These are phyloP conservation scores for Aurelia aurita DNA, from an alignment of 30 jellyfish, hydroid and myxozoan species.

Conservation along the genomic window DNA sequence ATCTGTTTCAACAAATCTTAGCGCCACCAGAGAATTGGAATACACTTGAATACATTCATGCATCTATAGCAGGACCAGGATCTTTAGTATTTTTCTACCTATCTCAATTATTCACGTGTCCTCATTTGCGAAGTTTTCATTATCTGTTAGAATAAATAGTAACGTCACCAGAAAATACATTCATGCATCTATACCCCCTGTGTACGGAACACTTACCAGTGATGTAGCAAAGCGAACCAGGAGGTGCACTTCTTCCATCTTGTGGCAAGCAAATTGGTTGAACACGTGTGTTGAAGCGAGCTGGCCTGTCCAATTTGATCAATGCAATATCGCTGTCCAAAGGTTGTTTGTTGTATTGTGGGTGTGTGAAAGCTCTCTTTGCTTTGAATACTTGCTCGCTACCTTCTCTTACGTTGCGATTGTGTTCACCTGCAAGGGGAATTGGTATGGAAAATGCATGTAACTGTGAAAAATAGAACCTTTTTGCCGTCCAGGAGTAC, in stretches of 20 bases:
- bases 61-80: no score
- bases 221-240: slow-evolving; percentile 66
- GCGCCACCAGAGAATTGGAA: no score
- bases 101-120: no score
- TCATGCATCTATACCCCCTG: no score
- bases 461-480: no score
- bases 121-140: no score
- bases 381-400: slow-evolving; percentile 48
- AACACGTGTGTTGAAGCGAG: slow-evolving; percentile 1
- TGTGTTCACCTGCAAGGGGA: slow-evolving; percentile 49
- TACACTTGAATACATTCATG: no score
- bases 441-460: no score
- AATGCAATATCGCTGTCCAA: slow-evolving; percentile 76
- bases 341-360: slow-evolving; percentile 31
- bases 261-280: slow-evolving; percentile 70
- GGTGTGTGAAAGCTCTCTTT: slow-evolving; percentile 40
- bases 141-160: no score
- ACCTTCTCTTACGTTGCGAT: slow-evolving; percentile 48
- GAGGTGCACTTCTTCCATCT: not conserved
- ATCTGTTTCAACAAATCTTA: no score
- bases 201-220: slow-evolving; percentile 48
- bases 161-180: not conserved
- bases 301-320: slow-evolving; percentile 54
- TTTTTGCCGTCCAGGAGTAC: no score
- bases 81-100: no score